These are phyloP conservation scores for Piscicola geometra DNA, from an alignment of 2,888 invertebrate genomes.

Conservation along the genomic window DNA sequence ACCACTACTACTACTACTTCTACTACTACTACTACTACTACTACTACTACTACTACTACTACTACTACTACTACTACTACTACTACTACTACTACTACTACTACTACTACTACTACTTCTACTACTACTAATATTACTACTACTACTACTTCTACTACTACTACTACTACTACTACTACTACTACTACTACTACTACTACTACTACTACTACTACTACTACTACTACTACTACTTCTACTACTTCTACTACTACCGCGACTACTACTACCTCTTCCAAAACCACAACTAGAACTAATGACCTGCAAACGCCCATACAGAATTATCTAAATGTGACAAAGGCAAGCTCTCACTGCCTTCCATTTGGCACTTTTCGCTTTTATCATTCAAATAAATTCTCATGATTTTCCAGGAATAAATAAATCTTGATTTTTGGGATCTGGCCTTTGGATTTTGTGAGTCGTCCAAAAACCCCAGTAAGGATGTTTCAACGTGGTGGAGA, in stretches of 20 bases:
- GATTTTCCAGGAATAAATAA: too few species aligned
- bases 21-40: constrained; percentile 38
- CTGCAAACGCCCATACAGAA: too few species aligned
- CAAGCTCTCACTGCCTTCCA: too few species aligned
- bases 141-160: constrained; percentile 38
- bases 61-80: constrained; percentile 37
- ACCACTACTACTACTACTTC: constrained; percentile 37
- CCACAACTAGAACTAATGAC: background rate
- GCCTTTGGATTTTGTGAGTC: too few species aligned
- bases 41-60: constrained; percentile 38
- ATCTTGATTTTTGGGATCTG: too few species aligned
- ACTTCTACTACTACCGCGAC: constrained; percentile 33
- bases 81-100: constrained; percentile 38
- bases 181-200: constrained; percentile 37
- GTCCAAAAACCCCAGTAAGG: too few species aligned
- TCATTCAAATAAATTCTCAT: too few species aligned
- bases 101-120: constrained; percentile 37
- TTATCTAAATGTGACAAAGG: too few species aligned
- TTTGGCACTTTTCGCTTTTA: too few species aligned
- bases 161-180: constrained; percentile 38
- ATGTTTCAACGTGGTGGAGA: too few species aligned
- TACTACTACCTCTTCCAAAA: constrained; percentile 35
- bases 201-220: constrained; percentile 35
- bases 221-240: constrained; percentile 36
- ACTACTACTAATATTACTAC: constrained; percentile 38